Evolutionary conservation across 1,140 invertebrate genomes (phyloP).

Genomic region (Epicauta chinensis): DNA sequence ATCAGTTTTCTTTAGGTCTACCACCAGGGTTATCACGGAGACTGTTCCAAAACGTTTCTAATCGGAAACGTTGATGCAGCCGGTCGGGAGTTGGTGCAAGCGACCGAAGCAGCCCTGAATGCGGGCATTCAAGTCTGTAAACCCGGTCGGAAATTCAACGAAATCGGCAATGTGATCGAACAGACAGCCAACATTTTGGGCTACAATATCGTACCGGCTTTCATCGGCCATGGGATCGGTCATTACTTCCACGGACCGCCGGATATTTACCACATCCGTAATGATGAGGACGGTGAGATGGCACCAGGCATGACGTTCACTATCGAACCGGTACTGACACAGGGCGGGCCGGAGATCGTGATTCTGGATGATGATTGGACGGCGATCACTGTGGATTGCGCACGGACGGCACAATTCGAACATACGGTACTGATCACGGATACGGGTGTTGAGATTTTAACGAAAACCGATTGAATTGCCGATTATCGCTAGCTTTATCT

Average conservation of each 20-base stretch:
- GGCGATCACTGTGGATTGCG: slow-evolving; percentile 67
- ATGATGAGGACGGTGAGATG: slow-evolving; percentile 69
- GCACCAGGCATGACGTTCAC: slow-evolving; percentile 87
- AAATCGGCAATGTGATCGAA: slow-evolving; percentile 68
- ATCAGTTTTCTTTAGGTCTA: slow-evolving; percentile 57
- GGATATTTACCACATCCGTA: slow-evolving; percentile 75
- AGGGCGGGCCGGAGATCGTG: slow-evolving; percentile 60
- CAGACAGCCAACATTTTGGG: slow-evolving; percentile 55
- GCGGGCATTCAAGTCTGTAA: slow-evolving; percentile 71
- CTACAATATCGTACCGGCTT: slow-evolving; percentile 66
- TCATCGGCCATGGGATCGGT: slow-evolving; percentile 91
- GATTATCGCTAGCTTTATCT: too few relatives aligned
- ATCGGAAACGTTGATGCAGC: slow-evolving; percentile 74
- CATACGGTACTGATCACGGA: slow-evolving; percentile 84
- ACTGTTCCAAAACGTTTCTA: slow-evolving; percentile 82
- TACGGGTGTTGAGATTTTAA: slow-evolving; percentile 64
- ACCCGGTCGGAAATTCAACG: slow-evolving; percentile 63
- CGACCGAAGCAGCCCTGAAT: slow-evolving; percentile 65
- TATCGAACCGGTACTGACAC: slow-evolving; percentile 82
- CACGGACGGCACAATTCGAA: slow-evolving; percentile 83
- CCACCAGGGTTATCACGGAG: slow-evolving; percentile 83
- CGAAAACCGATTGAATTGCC: slow-evolving; percentile 38
- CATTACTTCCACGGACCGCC: slow-evolving; percentile 87
- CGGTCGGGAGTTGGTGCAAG: slow-evolving; percentile 60
- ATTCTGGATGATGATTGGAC: slow-evolving; percentile 87